Percentiles rank a stretch among this genome's conserved stretches.
Evolutionary conservation across 35 echinoderm and acorn worm species (phyloP).

Genomic region (Apostichopus japonicus): DNA sequence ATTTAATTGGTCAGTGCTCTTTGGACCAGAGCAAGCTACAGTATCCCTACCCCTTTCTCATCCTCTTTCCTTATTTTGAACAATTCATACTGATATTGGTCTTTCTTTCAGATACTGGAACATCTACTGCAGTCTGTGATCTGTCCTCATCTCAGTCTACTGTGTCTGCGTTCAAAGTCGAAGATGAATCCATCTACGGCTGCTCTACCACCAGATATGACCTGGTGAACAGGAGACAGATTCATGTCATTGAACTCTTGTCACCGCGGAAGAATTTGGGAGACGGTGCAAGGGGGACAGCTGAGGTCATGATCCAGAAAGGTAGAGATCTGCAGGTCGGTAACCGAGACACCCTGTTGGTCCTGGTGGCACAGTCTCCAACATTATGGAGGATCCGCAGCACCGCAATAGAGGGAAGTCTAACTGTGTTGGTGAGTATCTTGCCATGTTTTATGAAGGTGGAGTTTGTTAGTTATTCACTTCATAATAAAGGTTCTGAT

Average conservation of each 20-base stretch:
- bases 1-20: too few species aligned
- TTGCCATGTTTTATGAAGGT: not conserved
- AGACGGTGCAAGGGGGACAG: not conserved
- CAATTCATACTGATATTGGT: not conserved
- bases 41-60: too few species aligned
- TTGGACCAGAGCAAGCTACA: too few species aligned
- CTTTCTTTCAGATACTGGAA: not conserved
- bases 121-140: not conserved
- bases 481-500: too few species aligned
- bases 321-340: not conserved
- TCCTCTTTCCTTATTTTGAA: too few species aligned
- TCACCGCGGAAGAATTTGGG: constrained; percentile 12
- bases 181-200: constrained; percentile 7
- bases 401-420: not conserved
- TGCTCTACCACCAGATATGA: constrained; percentile 20
- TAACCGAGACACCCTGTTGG: constrained; percentile 12
- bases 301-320: not conserved
- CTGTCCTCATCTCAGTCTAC: not conserved
- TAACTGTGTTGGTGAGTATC: constrained; percentile 9
- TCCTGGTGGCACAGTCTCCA: constrained; percentile 10
- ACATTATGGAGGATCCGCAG: constrained; percentile 25
- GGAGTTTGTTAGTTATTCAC: too few species aligned
- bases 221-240: constrained; percentile 14
- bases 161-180: not conserved
- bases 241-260: constrained; percentile 44